Conservation (phyloP, 2,797 vertebrate genomes). For the Podargus strigoides region DNA sequence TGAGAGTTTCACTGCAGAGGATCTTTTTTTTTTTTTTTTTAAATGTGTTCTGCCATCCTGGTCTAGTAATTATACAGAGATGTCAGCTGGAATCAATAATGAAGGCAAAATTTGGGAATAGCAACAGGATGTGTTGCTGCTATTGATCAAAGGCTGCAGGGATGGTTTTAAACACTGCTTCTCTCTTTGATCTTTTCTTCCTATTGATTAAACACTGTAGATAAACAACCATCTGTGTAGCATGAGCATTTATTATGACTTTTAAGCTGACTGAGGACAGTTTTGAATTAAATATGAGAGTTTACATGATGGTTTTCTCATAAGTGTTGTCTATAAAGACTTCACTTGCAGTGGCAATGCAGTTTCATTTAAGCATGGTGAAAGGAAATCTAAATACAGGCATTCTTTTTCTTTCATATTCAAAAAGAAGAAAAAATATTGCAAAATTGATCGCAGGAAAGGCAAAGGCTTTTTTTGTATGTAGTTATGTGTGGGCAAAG, state of each 20-base stretch:
- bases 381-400: background rate
- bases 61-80: background rate
- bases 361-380: background rate
- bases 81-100: background rate
- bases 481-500: background rate
- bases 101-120: conserved; percentile 7
- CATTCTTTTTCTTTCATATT: background rate
- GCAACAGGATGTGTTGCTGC: background rate
- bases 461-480: background rate
- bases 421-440: background rate
- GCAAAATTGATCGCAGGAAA: background rate
- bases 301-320: background rate
- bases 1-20: background rate
- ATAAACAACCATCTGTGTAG: background rate
- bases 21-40: background rate
- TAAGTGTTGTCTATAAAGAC: background rate
- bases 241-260: background rate
- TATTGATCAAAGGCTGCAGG: conserved; percentile 14
- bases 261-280: conserved; percentile 11
- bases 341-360: background rate
- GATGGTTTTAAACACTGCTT: conserved; percentile 14
- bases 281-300: background rate
- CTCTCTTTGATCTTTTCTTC: conserved; percentile 18
- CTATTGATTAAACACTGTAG: background rate
- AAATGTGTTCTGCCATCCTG: background rate